These are phyloP conservation scores for Cyprinella venusta DNA, from an alignment of 2,797 vertebrate species.

Conservation along the genomic window DNA sequence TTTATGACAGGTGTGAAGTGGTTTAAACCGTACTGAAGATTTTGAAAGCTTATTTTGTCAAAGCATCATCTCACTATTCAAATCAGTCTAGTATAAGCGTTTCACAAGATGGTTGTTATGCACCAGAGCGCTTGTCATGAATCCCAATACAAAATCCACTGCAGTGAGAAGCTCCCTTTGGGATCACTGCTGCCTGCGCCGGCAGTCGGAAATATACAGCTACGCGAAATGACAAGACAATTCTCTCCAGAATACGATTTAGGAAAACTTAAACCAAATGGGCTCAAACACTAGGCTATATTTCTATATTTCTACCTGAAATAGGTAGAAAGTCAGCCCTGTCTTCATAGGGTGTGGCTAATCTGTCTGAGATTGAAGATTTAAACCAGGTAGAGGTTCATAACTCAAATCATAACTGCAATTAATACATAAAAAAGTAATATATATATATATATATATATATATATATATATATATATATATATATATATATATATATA, in stretches of 20 bases:
- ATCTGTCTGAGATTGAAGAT: neutral
- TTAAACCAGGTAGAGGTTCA: neutral
- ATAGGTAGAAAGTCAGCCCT: neutral
- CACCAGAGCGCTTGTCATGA: conserved; percentile 68
- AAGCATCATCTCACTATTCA: conserved; percentile 49
- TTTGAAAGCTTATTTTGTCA: conserved; percentile 47
- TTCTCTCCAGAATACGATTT: conserved; percentile 58
- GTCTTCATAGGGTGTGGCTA: neutral
- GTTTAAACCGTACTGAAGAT: neutral
- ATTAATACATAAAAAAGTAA: neutral
- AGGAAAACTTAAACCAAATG: conserved; percentile 13
- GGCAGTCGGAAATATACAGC: conserved; percentile 64
- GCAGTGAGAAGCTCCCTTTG: conserved; percentile 70
- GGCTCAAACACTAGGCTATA: neutral
- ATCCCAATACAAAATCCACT: conserved; percentile 71
- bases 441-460: no score
- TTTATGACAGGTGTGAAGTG: neutral
- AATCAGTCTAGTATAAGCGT: conserved; percentile 42
- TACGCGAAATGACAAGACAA: conserved; percentile 50
- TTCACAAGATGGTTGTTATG: conserved; percentile 46
- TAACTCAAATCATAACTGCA: neutral
- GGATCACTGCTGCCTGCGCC: conserved; percentile 62
- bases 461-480: no score
- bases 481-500: no score
- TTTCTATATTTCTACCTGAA: neutral